Evolutionary conservation across 2,113 vertebrate genomes (phyloP).

Genomic region (Heterotilapia buettikoferi): DNA sequence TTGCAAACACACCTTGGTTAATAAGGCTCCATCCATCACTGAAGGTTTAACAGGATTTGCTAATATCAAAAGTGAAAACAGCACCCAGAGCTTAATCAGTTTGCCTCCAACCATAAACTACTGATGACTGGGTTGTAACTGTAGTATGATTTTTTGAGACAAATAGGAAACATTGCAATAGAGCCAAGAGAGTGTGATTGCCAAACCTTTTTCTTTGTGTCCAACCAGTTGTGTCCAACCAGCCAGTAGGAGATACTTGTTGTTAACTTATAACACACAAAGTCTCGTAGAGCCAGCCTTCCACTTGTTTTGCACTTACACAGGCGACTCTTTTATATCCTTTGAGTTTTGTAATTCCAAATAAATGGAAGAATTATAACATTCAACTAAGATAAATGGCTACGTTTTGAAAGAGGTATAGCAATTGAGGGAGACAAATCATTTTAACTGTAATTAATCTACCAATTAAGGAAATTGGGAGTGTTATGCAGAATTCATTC

Average conservation of each 20-base stretch:
- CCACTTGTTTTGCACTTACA: background rate
- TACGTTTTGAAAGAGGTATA: background rate
- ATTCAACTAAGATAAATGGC: background rate
- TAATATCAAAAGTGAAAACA: background rate
- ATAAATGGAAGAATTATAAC: background rate
- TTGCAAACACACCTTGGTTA: background rate
- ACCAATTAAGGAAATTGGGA: background rate
- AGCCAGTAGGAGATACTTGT: background rate
- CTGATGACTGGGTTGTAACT: background rate
- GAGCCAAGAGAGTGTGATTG: background rate
- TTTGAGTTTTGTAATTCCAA: background rate
- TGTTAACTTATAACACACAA: background rate
- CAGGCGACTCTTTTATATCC: background rate
- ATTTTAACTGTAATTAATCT: background rate
- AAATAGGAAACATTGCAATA: background rate
- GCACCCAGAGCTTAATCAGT: background rate
- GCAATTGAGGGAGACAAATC: background rate
- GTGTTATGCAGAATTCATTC: background rate
- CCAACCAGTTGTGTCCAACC: background rate
- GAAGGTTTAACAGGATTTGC: background rate
- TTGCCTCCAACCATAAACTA: background rate
- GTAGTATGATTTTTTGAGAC: background rate
- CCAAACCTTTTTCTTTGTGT: background rate
- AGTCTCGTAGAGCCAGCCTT: background rate
- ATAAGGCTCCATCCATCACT: background rate